Evolutionary conservation across 2,113 vertebrate species (phyloP).

Genomic region (Melanotaenia duboulayi): DNA sequence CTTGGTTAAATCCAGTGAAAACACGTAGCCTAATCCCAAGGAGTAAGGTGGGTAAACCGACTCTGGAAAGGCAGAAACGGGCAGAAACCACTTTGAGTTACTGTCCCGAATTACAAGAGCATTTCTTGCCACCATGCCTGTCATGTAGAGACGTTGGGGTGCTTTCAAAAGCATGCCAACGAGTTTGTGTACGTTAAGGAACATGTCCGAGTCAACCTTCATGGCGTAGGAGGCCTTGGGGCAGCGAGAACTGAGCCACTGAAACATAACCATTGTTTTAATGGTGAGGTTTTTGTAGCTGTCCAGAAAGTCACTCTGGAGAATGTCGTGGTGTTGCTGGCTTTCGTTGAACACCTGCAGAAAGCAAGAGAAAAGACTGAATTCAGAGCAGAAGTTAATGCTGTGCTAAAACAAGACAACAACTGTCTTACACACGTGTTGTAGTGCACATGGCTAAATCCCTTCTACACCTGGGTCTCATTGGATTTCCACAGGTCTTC

Average conservation of each 20-base stretch:
- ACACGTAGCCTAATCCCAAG: constrained; percentile 56
- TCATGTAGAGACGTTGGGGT: constrained; percentile 47
- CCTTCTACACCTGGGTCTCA: too few relatives aligned
- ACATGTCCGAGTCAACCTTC: constrained; percentile 79
- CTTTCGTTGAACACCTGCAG: constrained; percentile 69
- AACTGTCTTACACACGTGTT: too few relatives aligned
- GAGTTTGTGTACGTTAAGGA: constrained; percentile 76
- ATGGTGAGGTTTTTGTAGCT: constrained; percentile 82
- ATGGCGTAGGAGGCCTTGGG: constrained; percentile 72
- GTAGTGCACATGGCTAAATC: too few relatives aligned
- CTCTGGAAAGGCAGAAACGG: constrained; percentile 27
- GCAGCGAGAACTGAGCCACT: constrained; percentile 80
- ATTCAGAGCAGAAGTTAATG: too few relatives aligned
- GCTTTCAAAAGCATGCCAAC: constrained; percentile 29
- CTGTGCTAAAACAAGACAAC: too few relatives aligned
- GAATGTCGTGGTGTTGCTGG: constrained; percentile 62
- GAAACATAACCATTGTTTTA: constrained; percentile 83
- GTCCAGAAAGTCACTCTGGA: constrained; percentile 83
- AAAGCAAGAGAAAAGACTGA: neutral
- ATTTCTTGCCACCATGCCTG: constrained; percentile 10
- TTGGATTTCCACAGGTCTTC: too few relatives aligned
- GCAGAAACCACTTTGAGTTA: constrained; percentile 63
- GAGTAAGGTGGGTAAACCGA: constrained; percentile 28
- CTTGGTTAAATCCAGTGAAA: constrained; percentile 62
- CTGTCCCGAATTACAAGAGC: constrained; percentile 4